Conservation (phyloP, 1,140 invertebrate species). For the Sitobion miscanthi region DNA sequence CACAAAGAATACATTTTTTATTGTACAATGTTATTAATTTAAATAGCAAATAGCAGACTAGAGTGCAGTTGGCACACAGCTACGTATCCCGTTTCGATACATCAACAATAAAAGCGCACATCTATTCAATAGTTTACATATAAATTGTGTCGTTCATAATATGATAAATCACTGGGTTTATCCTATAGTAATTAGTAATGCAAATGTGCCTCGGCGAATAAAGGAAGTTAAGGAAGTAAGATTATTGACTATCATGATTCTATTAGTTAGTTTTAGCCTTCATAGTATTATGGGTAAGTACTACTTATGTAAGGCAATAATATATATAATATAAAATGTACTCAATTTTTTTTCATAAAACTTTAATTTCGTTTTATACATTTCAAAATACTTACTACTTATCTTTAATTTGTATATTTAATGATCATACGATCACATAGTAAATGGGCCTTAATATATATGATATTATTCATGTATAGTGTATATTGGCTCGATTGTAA, state of each 20-base stretch:
- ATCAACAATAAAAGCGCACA: background rate
- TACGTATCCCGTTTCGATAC: background rate
- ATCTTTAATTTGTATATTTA: background rate
- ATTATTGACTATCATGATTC: too few species aligned
- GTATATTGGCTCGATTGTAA: background rate
- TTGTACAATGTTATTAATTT: too few species aligned
- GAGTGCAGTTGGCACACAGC: background rate
- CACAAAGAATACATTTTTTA: background rate
- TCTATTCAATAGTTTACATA: background rate
- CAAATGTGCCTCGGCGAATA: too few species aligned
- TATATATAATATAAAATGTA: background rate
- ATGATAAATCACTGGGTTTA: too few species aligned
- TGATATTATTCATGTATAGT: background rate
- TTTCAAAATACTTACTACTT: background rate
- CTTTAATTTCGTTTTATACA: too few species aligned
- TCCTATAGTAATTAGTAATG: too few species aligned
- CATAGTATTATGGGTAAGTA: too few species aligned
- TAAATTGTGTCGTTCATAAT: background rate
- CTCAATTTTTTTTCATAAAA: background rate
- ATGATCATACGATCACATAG: background rate
- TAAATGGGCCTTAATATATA: background rate
- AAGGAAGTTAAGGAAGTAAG: too few species aligned
- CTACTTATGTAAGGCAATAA: too few species aligned
- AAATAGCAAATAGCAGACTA: background rate
- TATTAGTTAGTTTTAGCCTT: too few species aligned